phyloP scores from a whole-genome alignment of 2,888 invertebrate species.

The Neoascia interrupta region DNA sequence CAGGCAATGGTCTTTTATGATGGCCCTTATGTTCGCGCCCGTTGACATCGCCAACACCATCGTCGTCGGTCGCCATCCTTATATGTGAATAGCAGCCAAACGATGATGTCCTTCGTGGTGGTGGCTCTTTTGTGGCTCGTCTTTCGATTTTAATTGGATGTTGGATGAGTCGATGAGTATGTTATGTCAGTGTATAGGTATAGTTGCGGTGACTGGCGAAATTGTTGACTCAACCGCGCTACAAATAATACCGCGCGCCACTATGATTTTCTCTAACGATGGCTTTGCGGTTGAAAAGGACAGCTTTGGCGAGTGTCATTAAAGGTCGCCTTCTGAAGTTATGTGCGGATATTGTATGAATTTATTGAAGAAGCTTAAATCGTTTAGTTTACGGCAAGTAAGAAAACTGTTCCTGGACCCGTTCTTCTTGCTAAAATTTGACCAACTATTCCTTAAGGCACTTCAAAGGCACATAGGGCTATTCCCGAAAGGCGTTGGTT shows the following conservation, averaged over 20 bases:
- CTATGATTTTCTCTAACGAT: slow-evolving; percentile 20
- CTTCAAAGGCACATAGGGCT: too few relatives aligned
- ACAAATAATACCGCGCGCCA: not conserved
- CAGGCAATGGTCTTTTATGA: slow-evolving; percentile 44
- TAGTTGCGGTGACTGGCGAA: slow-evolving; percentile 48
- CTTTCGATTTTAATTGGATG: slow-evolving; percentile 61
- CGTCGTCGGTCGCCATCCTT: slow-evolving; percentile 28
- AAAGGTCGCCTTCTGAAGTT: not conserved
- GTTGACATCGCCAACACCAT: too few relatives aligned
- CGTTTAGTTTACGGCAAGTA: too few relatives aligned
- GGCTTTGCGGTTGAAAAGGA: slow-evolving; percentile 18
- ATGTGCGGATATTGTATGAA: not conserved
- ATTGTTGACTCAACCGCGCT: slow-evolving; percentile 25
- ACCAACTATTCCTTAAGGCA: not conserved
- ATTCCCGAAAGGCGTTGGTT: too few relatives aligned
- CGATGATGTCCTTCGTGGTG: slow-evolving; percentile 41
- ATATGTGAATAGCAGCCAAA: not conserved
- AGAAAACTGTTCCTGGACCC: too few relatives aligned
- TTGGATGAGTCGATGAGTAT: slow-evolving; percentile 50
- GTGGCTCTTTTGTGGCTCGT: slow-evolving; percentile 36
- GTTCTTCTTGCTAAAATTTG: not conserved
- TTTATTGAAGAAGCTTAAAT: not conserved
- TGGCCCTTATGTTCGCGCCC: slow-evolving; percentile 33
- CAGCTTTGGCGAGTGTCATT: slow-evolving; percentile 11
- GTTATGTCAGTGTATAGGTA: slow-evolving; percentile 53